Percentiles rank a stretch among this genome's conserved stretches.
Conservation (phyloP, 2,113 vertebrate species). For the Lasiurus borealis region DNA sequence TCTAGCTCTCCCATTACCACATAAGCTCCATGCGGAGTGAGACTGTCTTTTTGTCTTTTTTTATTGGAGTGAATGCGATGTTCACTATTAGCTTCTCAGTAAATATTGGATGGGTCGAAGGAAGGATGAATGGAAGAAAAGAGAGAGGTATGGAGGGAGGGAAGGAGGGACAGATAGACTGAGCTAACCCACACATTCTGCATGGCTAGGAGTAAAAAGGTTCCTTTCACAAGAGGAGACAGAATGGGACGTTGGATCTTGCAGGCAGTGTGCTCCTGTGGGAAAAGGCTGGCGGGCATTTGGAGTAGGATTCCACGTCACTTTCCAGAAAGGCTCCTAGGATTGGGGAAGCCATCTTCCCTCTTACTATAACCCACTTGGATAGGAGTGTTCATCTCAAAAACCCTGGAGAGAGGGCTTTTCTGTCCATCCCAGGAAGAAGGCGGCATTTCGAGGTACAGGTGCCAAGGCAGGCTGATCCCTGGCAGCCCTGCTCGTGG, state of each 20-base stretch:
- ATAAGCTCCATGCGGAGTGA: neutral
- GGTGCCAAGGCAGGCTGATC: fast-evolving
- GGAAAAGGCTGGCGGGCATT: neutral
- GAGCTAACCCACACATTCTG: neutral
- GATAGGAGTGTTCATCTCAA: neutral
- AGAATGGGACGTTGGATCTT: neutral
- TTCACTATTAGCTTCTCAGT: neutral
- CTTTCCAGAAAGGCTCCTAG: neutral
- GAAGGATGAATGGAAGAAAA: neutral
- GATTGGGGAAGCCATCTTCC: neutral
- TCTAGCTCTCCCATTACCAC: neutral
- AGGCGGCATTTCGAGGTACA: neutral
- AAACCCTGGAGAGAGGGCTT: neutral
- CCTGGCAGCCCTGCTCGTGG: neutral
- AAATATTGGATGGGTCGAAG: neutral
- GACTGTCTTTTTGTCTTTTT: neutral
- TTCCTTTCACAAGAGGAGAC: neutral
- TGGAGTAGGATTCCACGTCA: neutral
- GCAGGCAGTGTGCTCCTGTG: neutral
- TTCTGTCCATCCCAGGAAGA: neutral
- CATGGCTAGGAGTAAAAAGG: neutral
- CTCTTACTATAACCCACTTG: neutral
- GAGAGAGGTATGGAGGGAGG: neutral
- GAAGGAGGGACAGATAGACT: neutral
- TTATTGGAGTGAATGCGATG: neutral